A percentile compares a stretch with the other conserved stretches of the same genome.
Evolutionary conservation across 2,797 vertebrate species (phyloP).

Genomic region (Tiaroga cobitis): DNA sequence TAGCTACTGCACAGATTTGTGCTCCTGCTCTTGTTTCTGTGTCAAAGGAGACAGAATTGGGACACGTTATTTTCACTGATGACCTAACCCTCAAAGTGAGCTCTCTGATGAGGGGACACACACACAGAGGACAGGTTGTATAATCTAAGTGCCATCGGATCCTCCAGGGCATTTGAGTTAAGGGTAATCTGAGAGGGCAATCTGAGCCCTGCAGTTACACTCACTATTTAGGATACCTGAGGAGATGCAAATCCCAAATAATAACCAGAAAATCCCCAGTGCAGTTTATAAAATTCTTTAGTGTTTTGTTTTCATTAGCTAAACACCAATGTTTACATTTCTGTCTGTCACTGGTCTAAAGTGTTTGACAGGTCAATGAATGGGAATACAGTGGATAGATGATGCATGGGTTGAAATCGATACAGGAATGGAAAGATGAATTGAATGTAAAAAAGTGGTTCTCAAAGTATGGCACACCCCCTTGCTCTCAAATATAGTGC

Average conservation of each 20-base stretch:
- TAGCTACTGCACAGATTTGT: conserved; percentile 17
- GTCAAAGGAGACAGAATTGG: conserved; percentile 49
- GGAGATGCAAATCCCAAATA: conserved; percentile 55
- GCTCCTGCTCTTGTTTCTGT: conserved; percentile 31
- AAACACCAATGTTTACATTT: not conserved
- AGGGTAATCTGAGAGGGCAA: conserved; percentile 58
- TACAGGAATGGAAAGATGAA: not conserved
- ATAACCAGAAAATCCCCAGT: conserved; percentile 37
- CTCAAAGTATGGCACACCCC: not conserved
- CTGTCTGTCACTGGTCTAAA: not conserved
- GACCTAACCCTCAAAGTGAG: conserved; percentile 49
- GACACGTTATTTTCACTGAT: conserved; percentile 36
- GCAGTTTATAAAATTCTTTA: not conserved
- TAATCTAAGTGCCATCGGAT: conserved; percentile 62
- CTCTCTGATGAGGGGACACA: conserved; percentile 32
- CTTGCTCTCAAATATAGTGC: not conserved
- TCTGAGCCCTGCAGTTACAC: conserved; percentile 50
- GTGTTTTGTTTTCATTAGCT: not conserved
- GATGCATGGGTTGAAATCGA: not conserved
- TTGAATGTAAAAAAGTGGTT: not conserved
- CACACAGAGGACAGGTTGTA: conserved; percentile 42
- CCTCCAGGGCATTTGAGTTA: conserved; percentile 44
- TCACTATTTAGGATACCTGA: conserved; percentile 58
- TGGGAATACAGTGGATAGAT: not conserved
- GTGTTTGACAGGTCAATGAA: not conserved